Evolutionary conservation across 2,113 vertebrate genomes (phyloP), one percentile per base, ranked within the genome.

Genomic region (Murina feae): DNA sequence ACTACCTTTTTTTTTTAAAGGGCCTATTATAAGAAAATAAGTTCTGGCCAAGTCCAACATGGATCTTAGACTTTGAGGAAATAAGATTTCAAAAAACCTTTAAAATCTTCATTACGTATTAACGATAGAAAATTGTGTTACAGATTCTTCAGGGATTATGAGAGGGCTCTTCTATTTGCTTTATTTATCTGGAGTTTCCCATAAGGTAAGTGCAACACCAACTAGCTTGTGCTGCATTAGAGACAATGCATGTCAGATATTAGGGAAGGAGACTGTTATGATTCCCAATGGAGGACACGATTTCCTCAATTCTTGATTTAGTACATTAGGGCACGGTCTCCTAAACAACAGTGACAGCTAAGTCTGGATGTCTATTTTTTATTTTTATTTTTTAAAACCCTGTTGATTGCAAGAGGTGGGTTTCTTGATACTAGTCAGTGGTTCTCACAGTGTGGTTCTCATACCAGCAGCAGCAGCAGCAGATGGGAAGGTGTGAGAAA

Each of bases 121-220:
- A 85, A 95, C 63, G 79, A 83, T 0, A 69, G 63, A 78, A 88
- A 89, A 78, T 37, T 63, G 39, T 69, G 44, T 84, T 84, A 89
- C 9, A n/a, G 53, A 66, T 69, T 88, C 63, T 87, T 91, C 6
- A 49, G 55, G 32, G 63, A 79, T 89, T 37, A 44, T 83, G 11
- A 89, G 17, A 93, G 42, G 35, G 8, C 3, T 91, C 21, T 71
- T 76, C 28, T 65, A 39, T 74, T 68, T 90, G 76, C 44, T 92
- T 82, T 80, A 69, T 37, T 92, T 76, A 92, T 53, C 35, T 37
- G 14, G 21, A 44, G 13, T 83, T 94, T 88, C 69, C 37, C 10
- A 69, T 66, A 69, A 51, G 65, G 44, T 25, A 91, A 96, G 87
- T 66, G 47, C 91, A 94, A 92, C 16, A 49, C 49, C 65, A 66